phyloP scores from a whole-genome alignment of 92 coral and sea anemone species.

The Paramuricea clavata region DNA sequence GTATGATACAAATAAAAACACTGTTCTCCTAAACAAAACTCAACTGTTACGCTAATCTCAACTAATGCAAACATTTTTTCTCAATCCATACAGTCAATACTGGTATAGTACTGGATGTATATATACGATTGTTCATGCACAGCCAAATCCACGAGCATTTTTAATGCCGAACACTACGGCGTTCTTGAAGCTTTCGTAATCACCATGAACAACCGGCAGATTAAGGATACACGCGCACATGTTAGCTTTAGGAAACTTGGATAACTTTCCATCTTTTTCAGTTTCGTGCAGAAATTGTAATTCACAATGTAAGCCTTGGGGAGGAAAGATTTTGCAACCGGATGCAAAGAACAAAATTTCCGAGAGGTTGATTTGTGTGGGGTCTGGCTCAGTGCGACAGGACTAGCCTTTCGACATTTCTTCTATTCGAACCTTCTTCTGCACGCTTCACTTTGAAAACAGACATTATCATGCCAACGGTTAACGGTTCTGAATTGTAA shows the following conservation, averaged over 20 bases:
- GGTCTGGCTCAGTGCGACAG: conserved; percentile 58
- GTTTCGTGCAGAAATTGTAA: neutral
- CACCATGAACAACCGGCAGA: conserved; percentile 4
- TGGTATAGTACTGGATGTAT: neutral
- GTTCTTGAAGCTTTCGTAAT: conserved; percentile 20
- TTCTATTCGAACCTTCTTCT: conserved; percentile 48
- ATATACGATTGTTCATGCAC: neutral
- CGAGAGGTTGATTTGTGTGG: conserved; percentile 17
- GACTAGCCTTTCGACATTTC: conserved; percentile 35
- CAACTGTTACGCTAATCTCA: too few species aligned
- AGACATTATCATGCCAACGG: conserved; percentile 15
- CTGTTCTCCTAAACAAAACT: too few species aligned
- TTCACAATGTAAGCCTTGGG: conserved; percentile 8
- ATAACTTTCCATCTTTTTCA: neutral
- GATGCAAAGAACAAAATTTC: too few species aligned
- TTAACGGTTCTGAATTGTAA: conserved; percentile 38
- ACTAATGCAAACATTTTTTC: too few species aligned
- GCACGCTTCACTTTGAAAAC: conserved; percentile 29
- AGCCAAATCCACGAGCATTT: conserved; percentile 27
- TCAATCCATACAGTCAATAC: too few species aligned
- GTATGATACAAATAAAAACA: too few species aligned
- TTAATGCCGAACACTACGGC: conserved; percentile 13
- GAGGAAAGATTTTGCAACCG: conserved; percentile 5
- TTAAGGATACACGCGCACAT: neutral
- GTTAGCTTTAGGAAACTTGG: conserved; percentile 5